Conservation (phyloP, 2,888 invertebrate genomes). For the Drosophila flavopinicola region DNA sequence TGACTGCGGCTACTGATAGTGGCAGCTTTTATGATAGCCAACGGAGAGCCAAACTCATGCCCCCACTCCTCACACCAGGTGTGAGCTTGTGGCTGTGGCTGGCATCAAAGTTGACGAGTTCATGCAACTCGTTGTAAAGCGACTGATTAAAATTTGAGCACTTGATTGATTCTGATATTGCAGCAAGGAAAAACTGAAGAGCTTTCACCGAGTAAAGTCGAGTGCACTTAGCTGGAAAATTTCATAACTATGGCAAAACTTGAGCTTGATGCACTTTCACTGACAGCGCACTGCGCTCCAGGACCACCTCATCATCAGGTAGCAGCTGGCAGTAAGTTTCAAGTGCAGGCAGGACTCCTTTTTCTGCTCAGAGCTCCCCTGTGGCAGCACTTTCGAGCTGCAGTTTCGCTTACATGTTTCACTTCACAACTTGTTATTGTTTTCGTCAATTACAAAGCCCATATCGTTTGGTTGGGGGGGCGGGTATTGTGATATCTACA, state of each 20-base stretch:
- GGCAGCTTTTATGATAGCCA: slow-evolving; percentile 27
- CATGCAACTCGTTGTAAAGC: slow-evolving; percentile 57
- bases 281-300: slow-evolving; percentile 35
- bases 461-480: slow-evolving; percentile 27
- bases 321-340: slow-evolving; percentile 51
- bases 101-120: slow-evolving; percentile 64
- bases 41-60: background rate
- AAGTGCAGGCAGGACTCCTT: slow-evolving; percentile 32
- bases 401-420: slow-evolving; percentile 68
- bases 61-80: background rate
- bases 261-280: slow-evolving; percentile 51
- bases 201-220: slow-evolving; percentile 16
- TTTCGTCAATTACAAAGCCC: slow-evolving; percentile 70
- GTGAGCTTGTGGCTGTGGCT: slow-evolving; percentile 46
- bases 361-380: too few species aligned
- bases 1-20: slow-evolving; percentile 49
- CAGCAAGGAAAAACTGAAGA: slow-evolving; percentile 12
- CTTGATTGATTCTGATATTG: slow-evolving; percentile 70
- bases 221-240: slow-evolving; percentile 54
- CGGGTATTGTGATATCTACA: background rate
- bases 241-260: slow-evolving; percentile 71
- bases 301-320: slow-evolving; percentile 18
- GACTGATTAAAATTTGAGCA: slow-evolving; percentile 73
- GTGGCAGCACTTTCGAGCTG: slow-evolving; percentile 38
- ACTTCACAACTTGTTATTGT: slow-evolving; percentile 74